Evolutionary conservation across 2,113 vertebrate species (phyloP).

Genomic region (Agelaius tricolor): DNA sequence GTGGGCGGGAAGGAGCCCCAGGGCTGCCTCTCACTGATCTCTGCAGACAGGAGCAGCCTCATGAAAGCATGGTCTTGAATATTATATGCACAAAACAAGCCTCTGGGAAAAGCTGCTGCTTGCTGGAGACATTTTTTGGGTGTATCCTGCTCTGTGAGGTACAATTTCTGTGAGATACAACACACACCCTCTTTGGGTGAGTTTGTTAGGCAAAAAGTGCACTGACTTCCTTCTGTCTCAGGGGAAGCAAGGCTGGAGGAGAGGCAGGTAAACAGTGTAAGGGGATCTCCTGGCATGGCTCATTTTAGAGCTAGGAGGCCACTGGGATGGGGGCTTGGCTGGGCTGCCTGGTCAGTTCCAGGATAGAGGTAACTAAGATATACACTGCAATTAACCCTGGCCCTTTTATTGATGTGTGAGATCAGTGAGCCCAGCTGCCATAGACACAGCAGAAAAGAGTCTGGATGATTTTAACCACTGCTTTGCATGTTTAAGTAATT

Average conservation of each 20-base stretch:
- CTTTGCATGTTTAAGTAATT: constrained; percentile 31
- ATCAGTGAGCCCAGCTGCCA: background rate
- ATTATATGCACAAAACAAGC: background rate
- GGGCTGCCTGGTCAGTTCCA: background rate
- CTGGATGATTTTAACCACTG: background rate
- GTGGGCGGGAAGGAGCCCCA: background rate
- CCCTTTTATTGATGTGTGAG: background rate
- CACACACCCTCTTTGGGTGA: constrained; percentile 20
- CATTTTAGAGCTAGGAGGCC: background rate
- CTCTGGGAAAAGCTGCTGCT: constrained; percentile 17
- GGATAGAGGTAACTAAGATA: background rate
- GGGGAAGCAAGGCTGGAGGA: background rate
- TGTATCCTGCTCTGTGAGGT: constrained; percentile 4
- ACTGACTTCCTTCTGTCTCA: constrained; percentile 25
- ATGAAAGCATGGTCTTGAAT: background rate
- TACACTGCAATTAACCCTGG: background rate
- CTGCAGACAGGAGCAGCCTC: background rate
- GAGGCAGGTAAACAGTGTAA: constrained; percentile 27
- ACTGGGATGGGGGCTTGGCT: background rate
- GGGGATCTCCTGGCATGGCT: background rate
- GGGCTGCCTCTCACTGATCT: background rate
- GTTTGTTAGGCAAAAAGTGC: constrained; percentile 50
- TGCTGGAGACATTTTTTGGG: background rate
- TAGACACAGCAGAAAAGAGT: background rate
- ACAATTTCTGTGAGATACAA: background rate